Evolutionary conservation across 2,797 vertebrate genomes (phyloP).

Genomic region (Crenichthys baileyi): DNA sequence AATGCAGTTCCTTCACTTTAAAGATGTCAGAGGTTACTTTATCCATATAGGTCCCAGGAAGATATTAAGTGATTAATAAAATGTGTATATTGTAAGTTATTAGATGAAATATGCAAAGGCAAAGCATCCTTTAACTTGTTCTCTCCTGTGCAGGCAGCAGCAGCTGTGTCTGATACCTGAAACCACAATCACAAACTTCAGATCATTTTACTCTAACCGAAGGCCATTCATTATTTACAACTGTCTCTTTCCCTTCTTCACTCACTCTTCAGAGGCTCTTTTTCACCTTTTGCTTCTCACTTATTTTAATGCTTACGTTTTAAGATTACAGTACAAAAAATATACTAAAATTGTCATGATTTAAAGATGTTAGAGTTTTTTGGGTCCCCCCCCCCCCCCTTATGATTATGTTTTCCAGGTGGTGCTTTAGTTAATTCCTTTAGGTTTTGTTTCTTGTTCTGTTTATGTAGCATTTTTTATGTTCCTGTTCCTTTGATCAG

Average conservation of each 20-base stretch:
- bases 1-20: background rate
- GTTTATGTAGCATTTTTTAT: too few relatives aligned
- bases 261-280: conserved; percentile 14
- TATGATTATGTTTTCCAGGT: too few relatives aligned
- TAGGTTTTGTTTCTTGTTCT: too few relatives aligned
- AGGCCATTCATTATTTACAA: conserved; percentile 73
- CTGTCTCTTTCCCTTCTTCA: conserved; percentile 21
- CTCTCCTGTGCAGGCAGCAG: conserved; percentile 19
- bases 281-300: background rate
- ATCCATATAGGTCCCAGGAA: background rate
- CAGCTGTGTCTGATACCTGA: conserved; percentile 42
- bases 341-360: too few relatives aligned
- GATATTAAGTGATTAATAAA: background rate
- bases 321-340: background rate
- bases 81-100: background rate
- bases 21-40: background rate
- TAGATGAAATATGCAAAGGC: conserved; percentile 7
- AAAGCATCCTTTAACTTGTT: conserved; percentile 15
- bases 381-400: too few relatives aligned
- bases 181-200: conserved; percentile 52
- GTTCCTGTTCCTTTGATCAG: too few relatives aligned
- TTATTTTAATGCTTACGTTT: conserved; percentile 4
- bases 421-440: too few relatives aligned
- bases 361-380: too few relatives aligned
- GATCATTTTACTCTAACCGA: conserved; percentile 59